Base-by-base conservation (phyloP, 2,113 vertebrate genomes). In the Platycercus adscitus region DNA sequence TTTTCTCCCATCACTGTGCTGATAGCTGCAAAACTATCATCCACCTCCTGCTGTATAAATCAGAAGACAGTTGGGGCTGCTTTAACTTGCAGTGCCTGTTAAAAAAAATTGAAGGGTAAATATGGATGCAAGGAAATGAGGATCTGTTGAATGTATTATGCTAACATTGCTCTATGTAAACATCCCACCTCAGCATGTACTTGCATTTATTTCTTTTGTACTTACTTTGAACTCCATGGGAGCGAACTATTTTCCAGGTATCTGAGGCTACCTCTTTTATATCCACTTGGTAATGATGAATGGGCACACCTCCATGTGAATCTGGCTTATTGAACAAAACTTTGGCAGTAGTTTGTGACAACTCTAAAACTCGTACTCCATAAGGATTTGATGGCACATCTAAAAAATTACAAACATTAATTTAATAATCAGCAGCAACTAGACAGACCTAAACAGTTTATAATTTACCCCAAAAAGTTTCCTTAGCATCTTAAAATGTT, bases 191-290 rank as follows among this genome's bases (percentile, higher is more conserved):
- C 2, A 1, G 19, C 18, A 41, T 7, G 16, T 23, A 63, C 4
- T 76, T 33, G 6, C 3, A 35, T 63, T 94, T 81, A 23, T 7
- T 43, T 89, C 84, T 77, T 37, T 2, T 18, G 25, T 69, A 99
- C 99, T 99, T 95, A 99, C 99, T 99, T 97, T 99, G 99, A 94
- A 98, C 98, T 95, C 99, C 99, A 97, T 99, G 99, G n/a, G 99
- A 99, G 95, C 95, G 98, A 80, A 99, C 98, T 92, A 99, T 98
- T 98, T 98, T 99, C 99, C 99, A 99, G 49, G 98, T 99, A 93
- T 99, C 98, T 17, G 99, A 98, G 46, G 98, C 93, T 50, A 98
- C 97, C 91, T 99, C 99, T 96, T 99, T 99, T 92, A 99, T 98
- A 98, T 99, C 98, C 93, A 99, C 99, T 98, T 99, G 98, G 96